A percentile compares a stretch with the other conserved stretches of the same genome.
Evolutionary conservation across 1,140 invertebrate genomes (phyloP).

Genomic region (Neelides sp.): DNA sequence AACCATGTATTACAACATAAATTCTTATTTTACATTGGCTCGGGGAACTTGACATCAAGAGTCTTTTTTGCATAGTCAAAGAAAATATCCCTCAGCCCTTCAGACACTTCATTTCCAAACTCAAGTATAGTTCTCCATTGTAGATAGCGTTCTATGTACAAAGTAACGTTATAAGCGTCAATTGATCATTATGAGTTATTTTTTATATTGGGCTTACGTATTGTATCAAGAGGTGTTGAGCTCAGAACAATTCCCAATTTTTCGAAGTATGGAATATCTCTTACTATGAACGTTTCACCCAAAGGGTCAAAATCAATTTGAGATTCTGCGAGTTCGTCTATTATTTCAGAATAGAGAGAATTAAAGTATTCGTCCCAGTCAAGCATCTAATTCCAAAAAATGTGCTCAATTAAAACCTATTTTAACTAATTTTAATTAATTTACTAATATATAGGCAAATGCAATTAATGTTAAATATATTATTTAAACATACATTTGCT

Average conservation of each 20-base stretch:
- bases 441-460: not conserved
- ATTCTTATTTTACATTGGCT: too few relatives aligned
- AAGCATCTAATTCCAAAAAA: constrained; percentile 6
- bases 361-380: constrained; percentile 7
- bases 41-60: too few relatives aligned
- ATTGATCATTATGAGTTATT: not conserved
- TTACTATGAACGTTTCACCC: constrained; percentile 3
- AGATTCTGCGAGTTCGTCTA: not conserved
- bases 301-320: too few relatives aligned
- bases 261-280: not conserved
- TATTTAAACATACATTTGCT: not conserved
- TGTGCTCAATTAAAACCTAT: too few relatives aligned
- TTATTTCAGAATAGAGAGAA: not conserved
- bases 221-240: not conserved
- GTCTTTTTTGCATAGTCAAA: not conserved
- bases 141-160: not conserved
- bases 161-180: not conserved
- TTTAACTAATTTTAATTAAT: too few relatives aligned
- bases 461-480: not conserved
- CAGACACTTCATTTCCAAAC: not conserved
- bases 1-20: too few relatives aligned
- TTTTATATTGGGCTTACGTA: not conserved
- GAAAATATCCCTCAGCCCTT: not conserved
- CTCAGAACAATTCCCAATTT: not conserved
- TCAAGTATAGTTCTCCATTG: not conserved